Conservation (phyloP, 2,113 vertebrate genomes). For the Elaphurus davidianus region DNA sequence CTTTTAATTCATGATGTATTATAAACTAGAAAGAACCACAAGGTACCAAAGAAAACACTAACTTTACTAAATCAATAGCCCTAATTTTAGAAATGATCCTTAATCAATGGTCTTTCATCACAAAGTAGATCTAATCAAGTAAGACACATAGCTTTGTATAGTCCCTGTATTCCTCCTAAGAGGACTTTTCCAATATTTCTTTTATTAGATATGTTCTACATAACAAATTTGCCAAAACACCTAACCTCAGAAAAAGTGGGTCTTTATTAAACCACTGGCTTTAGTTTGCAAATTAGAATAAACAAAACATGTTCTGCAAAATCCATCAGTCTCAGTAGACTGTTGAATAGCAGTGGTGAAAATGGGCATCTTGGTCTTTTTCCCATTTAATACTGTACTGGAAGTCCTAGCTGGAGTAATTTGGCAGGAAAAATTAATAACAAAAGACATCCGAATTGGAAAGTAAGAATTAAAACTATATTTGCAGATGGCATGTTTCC, state of each 20-base stretch:
- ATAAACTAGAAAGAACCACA: not conserved
- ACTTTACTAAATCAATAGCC: not conserved
- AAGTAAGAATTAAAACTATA: not conserved
- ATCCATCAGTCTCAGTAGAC: not conserved
- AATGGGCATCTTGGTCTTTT: not conserved
- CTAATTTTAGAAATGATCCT: not conserved
- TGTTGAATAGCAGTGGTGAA: not conserved
- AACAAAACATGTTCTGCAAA: not conserved
- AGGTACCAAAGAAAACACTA: not conserved
- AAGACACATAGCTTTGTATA: not conserved
- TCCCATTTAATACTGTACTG: not conserved
- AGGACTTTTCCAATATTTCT: not conserved
- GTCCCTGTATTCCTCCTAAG: not conserved
- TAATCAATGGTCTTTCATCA: not conserved
- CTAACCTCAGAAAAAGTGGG: not conserved
- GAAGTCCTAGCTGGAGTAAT: not conserved
- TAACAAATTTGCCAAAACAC: not conserved
- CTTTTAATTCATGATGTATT: not conserved
- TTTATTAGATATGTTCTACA: not conserved
- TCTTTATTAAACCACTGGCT: not conserved
- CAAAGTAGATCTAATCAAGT: not conserved
- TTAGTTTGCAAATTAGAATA: not conserved
- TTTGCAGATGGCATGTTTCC: slow-evolving; percentile 4
- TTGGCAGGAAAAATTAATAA: not conserved
- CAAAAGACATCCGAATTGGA: not conserved